These are phyloP conservation scores for Tiaroga cobitis DNA, from an alignment of 2,797 vertebrate species.

Conservation along the genomic window DNA sequence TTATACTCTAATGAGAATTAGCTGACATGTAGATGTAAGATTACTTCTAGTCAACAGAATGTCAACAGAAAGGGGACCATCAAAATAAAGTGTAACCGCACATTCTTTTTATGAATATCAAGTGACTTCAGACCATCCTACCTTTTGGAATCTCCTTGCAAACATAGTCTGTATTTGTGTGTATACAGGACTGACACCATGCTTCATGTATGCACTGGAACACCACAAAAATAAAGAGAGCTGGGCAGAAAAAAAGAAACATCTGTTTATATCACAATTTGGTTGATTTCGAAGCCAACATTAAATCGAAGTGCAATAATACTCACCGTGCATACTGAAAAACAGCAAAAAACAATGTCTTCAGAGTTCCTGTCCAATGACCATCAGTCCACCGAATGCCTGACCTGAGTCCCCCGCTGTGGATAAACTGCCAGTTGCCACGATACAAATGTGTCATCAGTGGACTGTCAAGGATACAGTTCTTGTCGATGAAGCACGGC, in stretches of 20 bases:
- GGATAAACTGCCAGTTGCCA: constrained; percentile 64
- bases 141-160: constrained; percentile 67
- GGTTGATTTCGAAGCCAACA: background rate
- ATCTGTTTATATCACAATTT: background rate
- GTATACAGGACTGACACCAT: constrained; percentile 34
- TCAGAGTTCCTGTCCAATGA: background rate
- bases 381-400: constrained; percentile 40
- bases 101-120: background rate
- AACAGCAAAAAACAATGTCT: background rate
- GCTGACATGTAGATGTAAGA: background rate
- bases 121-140: constrained; percentile 56
- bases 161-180: constrained; percentile 51
- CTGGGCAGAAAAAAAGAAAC: constrained; percentile 51
- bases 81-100: background rate
- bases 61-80: background rate
- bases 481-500: constrained; percentile 11
- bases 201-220: constrained; percentile 45
- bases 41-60: background rate
- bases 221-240: constrained; percentile 54
- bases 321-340: constrained; percentile 71
- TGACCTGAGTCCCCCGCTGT: constrained; percentile 59
- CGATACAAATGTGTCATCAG: constrained; percentile 51
- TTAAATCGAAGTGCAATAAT: background rate
- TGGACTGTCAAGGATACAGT: constrained; percentile 63
- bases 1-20: background rate